These are phyloP conservation scores for Gobio gobio DNA, from an alignment of 2,113 vertebrate genomes.

Conservation along the genomic window DNA sequence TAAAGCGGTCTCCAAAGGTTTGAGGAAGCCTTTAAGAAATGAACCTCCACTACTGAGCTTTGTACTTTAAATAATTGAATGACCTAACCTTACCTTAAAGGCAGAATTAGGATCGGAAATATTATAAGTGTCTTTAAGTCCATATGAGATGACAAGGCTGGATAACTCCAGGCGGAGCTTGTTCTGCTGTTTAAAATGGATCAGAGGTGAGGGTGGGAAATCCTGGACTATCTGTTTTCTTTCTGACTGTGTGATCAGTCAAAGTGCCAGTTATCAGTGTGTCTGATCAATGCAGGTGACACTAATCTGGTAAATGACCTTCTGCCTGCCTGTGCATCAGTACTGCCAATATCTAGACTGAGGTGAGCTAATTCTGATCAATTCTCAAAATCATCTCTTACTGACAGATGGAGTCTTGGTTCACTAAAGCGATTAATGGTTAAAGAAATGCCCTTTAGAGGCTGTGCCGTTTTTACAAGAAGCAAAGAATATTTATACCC, in stretches of 20 bases:
- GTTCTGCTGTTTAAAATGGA: conserved; percentile 13
- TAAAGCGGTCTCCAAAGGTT: background rate
- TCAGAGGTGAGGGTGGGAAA: conserved; percentile 7
- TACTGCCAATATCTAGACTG: conserved; percentile 43
- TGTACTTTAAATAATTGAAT: conserved; percentile 7
- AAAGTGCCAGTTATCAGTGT: conserved; percentile 56
- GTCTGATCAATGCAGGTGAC: conserved; percentile 59
- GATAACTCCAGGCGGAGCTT: background rate
- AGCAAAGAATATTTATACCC: background rate
- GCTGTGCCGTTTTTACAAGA: background rate
- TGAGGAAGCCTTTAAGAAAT: background rate
- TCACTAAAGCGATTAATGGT: background rate
- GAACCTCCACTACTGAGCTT: background rate
- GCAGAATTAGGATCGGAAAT: background rate
- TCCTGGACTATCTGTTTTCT: conserved; percentile 47
- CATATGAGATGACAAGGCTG: background rate
- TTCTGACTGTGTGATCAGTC: conserved; percentile 53
- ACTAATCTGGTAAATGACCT: conserved; percentile 60
- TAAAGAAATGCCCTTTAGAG: background rate
- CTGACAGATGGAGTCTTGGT: conserved; percentile 1
- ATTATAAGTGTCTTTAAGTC: background rate
- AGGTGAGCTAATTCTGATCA: conserved; percentile 49
- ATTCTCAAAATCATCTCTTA: conserved; percentile 49
- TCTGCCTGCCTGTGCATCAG: conserved; percentile 36
- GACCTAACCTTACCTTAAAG: conserved; percentile 8